A percentile compares a stretch with the other conserved stretches of the same genome.
Conservation (phyloP, 2,113 vertebrate genomes). For the Copsychus sechellarum region DNA sequence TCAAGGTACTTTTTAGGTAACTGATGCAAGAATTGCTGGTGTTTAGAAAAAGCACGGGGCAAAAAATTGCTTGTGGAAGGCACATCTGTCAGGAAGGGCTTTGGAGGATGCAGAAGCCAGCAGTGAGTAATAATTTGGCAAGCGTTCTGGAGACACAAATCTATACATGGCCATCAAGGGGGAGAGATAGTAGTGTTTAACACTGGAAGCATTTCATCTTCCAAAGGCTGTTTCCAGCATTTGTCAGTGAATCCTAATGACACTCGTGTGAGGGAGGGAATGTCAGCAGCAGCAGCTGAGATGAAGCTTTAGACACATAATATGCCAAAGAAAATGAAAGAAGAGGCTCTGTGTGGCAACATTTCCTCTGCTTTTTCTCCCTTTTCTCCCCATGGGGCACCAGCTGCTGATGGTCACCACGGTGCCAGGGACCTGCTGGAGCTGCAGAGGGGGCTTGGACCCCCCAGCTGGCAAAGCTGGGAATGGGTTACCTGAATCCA, state of each 20-base stretch:
- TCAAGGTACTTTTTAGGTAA: neutral
- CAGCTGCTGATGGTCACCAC: neutral
- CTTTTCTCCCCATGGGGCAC: neutral
- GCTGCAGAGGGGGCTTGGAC: neutral
- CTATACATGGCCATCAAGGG: accelerated
- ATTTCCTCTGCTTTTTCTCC: neutral
- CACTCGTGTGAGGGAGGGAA: neutral
- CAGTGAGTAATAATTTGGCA: constrained; percentile 18
- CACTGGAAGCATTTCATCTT: constrained; percentile 26
- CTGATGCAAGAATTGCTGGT: neutral
- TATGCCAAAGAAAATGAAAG: neutral
- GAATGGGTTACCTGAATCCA: neutral
- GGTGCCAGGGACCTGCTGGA: accelerated
- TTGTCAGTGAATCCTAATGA: constrained; percentile 6
- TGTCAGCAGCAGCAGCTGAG: constrained; percentile 23
- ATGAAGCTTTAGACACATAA: neutral
- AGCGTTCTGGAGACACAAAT: neutral
- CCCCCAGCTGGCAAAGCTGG: neutral
- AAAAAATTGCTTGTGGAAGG: neutral
- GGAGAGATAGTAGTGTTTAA: neutral
- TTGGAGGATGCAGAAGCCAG: neutral
- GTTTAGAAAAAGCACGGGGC: neutral
- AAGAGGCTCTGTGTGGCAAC: neutral
- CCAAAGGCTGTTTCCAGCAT: neutral
- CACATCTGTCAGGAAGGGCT: neutral